phyloP scores from a whole-genome alignment of 2,797 vertebrate species.

The Sebastes goodei region DNA sequence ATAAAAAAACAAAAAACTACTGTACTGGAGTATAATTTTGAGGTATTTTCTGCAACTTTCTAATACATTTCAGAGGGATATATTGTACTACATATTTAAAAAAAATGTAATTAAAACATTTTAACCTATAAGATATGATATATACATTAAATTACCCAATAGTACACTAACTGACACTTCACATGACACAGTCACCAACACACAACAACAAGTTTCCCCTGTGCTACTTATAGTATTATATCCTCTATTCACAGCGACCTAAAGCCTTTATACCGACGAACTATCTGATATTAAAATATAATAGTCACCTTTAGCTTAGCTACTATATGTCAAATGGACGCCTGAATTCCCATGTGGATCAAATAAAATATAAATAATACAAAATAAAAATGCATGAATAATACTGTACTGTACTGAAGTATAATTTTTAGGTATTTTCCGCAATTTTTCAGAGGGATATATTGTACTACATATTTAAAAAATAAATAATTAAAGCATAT shows the following conservation, averaged over 20 bases:
- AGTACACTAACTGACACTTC: slow-evolving; percentile 56
- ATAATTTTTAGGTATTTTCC: background rate
- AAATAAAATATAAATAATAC: background rate
- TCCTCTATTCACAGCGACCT: background rate
- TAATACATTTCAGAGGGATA: slow-evolving; percentile 11
- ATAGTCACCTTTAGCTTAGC: background rate
- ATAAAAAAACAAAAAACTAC: too few relatives aligned
- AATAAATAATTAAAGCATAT: too few relatives aligned
- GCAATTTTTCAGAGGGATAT: too few relatives aligned
- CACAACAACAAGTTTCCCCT: slow-evolving; percentile 19
- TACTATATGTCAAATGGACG: background rate
- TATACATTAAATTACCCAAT: too few relatives aligned
- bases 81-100: too few relatives aligned
- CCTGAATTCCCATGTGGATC: background rate
- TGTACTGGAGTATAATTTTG: background rate
- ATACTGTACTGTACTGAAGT: background rate
- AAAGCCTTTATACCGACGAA: background rate
- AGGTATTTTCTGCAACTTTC: background rate
- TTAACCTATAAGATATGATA: too few relatives aligned
- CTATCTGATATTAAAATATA: background rate
- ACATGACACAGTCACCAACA: slow-evolving; percentile 66
- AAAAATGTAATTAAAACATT: too few relatives aligned
- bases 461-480: too few relatives aligned
- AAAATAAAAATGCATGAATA: too few relatives aligned
- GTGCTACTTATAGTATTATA: background rate